phyloP scores from a whole-genome alignment of 2,113 vertebrate genomes.

The Plectropomus leopardus region DNA sequence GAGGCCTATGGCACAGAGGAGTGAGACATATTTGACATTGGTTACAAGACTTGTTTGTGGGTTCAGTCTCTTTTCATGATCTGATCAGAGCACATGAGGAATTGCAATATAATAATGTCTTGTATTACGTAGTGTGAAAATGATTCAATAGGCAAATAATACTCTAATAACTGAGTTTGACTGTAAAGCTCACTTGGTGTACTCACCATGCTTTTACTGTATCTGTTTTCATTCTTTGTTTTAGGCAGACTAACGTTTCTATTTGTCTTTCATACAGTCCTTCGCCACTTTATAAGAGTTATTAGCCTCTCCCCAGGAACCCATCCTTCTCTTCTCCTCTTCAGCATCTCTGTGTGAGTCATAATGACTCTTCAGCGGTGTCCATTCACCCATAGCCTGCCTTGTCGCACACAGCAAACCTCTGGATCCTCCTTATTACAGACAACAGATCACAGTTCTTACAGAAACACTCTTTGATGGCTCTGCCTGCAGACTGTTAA shows the following conservation, averaged over 20 bases:
- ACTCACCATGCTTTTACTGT: background rate
- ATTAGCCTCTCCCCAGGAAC: conserved; percentile 29
- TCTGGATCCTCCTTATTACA: conserved; percentile 72
- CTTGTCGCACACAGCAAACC: conserved; percentile 54
- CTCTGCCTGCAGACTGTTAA: conserved; percentile 56
- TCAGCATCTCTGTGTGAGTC: conserved; percentile 60
- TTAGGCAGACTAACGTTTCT: background rate
- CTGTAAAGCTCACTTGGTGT: background rate
- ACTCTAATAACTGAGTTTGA: background rate
- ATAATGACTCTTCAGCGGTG: conserved; percentile 58
- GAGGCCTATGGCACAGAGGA: background rate
- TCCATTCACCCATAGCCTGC: conserved; percentile 59
- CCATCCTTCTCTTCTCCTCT: conserved; percentile 34
- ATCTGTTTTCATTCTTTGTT: conserved; percentile 11
- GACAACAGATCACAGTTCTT: conserved; percentile 61
- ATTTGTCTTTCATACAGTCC: conserved; percentile 7
- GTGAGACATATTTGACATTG: background rate
- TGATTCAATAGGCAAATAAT: conserved; percentile 7
- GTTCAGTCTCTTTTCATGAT: background rate
- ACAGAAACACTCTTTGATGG: conserved; percentile 64
- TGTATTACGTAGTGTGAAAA: background rate
- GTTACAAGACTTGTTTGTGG: background rate
- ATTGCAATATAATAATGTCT: background rate
- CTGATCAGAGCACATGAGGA: background rate
- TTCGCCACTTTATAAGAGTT: conserved; percentile 29